Percentiles rank a stretch among this genome's conserved stretches.
phyloP scores from a whole-genome alignment of 1,140 invertebrate genomes.

The Galleria mellonella region DNA sequence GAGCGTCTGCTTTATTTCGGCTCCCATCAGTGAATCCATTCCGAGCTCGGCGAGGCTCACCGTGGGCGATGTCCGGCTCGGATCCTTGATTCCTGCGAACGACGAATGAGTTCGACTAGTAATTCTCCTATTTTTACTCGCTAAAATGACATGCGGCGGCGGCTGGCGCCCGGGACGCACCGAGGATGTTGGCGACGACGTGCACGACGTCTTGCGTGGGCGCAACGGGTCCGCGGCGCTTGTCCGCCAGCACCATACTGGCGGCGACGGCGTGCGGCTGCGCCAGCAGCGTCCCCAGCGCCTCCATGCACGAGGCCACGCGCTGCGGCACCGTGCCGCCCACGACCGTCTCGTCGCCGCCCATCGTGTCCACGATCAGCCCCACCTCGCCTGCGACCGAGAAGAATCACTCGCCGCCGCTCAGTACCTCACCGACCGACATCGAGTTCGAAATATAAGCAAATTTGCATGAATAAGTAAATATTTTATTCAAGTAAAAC shows the following conservation, averaged over 20 bases:
- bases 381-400: constrained; percentile 84
- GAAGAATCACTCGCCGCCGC: too few relatives aligned
- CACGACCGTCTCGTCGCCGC: constrained; percentile 85
- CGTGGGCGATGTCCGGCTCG: constrained; percentile 81
- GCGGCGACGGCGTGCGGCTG: constrained; percentile 90
- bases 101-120: too few relatives aligned
- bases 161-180: too few relatives aligned
- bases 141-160: too few relatives aligned
- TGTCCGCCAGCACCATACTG: constrained; percentile 88
- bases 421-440: too few relatives aligned
- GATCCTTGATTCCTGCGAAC: constrained; percentile 82
- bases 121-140: too few relatives aligned
- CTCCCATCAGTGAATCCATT: constrained; percentile 98
- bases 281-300: constrained; percentile 92
- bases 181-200: constrained; percentile 89
- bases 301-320: constrained; percentile 89
- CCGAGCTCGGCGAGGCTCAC: constrained; percentile 92
- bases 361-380: constrained; percentile 88
- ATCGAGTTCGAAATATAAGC: too few relatives aligned
- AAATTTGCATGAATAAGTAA: too few relatives aligned
- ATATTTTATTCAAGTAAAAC: neutral
- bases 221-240: constrained; percentile 74
- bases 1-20: constrained; percentile 97
- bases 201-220: constrained; percentile 78
- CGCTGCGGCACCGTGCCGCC: constrained; percentile 95